Base-by-base conservation (phyloP, 2,113 vertebrate species). In the Chitala chitala region DNA sequence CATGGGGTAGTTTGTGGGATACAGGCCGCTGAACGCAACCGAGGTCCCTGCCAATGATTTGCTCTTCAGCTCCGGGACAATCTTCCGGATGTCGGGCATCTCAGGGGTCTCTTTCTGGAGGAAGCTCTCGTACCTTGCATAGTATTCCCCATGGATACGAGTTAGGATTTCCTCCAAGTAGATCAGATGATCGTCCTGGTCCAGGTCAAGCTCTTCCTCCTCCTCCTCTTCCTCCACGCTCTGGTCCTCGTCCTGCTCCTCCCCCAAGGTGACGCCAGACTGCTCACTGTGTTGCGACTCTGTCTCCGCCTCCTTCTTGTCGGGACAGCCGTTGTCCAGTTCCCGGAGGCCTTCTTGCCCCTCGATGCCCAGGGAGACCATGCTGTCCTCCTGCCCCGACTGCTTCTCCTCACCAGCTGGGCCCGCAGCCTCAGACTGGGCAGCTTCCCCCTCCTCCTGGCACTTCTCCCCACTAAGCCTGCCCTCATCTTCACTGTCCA, bases 271-370 rank as follows among this genome's bases (percentile, higher is more conserved):
- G 79, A 99, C 87, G 0, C 94, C 95, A 0, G 96, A 98, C 64
- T 95, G 95, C 70, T 98, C 94, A 6, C 96, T 99, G 69, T 94
- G 96, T 87, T 98, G 96, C 1, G 97, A 99, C 75, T 98, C 96
- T 0, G 95, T 98, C 84, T 99, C 95, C 0, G 93, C 90, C 82
- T 99, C 96, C 64, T 91, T 93, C 77, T 86, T 90, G 76, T 96
- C 94, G 0, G 83, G 71, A 72, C 92, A 93, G 29, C 95, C 93
- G 5, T 96, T 94, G 12, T 92, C 95, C 17, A 94, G 84, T 59
- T 93, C 93, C 0, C 82, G 83, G 36, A 92, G 89, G 44, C 87
- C 80, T 66, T 87, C 90, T 29, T 78, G 85, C 55, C 91, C 90
- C 4, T 2, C 69, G 8, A 69, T 66, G 75, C 1, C 33, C 73